phyloP scores from a whole-genome alignment of 1,140 invertebrate species.

The Drosophila truncata region DNA sequence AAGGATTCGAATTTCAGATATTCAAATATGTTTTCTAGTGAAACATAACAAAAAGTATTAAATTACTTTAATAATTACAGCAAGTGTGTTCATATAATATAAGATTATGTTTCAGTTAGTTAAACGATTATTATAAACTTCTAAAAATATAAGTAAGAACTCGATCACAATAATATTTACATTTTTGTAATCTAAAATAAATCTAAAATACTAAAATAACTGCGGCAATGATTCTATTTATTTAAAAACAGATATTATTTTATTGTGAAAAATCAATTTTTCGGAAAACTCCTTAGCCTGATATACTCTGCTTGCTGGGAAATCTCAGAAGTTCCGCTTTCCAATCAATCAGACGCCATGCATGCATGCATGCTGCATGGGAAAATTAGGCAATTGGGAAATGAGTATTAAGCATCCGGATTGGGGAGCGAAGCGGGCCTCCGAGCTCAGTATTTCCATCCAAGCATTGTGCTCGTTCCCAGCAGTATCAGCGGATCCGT shows the following conservation, averaged over 20 bases:
- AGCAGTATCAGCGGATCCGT: constrained; percentile 30
- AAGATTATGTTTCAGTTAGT: too few relatives aligned
- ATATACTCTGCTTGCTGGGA: constrained; percentile 7
- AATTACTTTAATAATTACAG: not conserved
- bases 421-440: constrained; percentile 29
- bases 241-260: not conserved
- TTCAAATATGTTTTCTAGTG: not conserved
- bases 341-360: constrained; percentile 72
- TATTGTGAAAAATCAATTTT: not conserved
- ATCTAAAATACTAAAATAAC: not conserved
- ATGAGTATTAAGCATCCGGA: constrained; percentile 33
- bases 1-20: not conserved
- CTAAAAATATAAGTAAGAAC: not conserved
- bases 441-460: constrained; percentile 30
- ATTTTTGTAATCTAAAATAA: not conserved
- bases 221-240: not conserved
- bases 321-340: constrained; percentile 36
- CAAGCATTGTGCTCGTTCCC: constrained; percentile 33
- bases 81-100: too few relatives aligned
- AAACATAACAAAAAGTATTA: not conserved
- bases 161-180: not conserved
- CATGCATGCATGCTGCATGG: constrained; percentile 42
- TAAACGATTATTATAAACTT: too few relatives aligned
- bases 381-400: constrained; percentile 82
- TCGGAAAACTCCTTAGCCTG: not conserved